Conservation (phyloP, 2,113 vertebrate genomes). For the Castor canadensis region DNA sequence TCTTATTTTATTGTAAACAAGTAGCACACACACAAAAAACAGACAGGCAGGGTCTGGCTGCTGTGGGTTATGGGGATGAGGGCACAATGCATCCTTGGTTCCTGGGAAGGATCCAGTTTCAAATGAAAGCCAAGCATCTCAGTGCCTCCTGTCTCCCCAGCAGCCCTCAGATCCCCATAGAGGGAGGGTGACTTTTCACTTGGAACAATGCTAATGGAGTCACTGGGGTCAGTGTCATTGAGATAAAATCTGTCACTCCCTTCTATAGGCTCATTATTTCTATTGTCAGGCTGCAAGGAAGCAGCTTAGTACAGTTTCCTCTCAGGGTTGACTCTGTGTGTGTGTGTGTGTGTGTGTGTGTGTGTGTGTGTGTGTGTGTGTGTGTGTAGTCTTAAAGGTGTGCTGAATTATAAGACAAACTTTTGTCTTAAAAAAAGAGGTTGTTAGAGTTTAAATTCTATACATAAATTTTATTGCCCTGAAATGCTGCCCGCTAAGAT, state of each 20-base stretch:
- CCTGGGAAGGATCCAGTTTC: slow-evolving; percentile 50
- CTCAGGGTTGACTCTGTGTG: background rate
- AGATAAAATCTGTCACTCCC: slow-evolving; percentile 76
- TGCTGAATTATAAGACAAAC: background rate
- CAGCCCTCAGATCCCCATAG: background rate
- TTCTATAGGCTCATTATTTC: slow-evolving; percentile 74
- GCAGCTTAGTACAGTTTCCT: slow-evolving; percentile 5
- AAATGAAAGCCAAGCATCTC: slow-evolving; percentile 21
- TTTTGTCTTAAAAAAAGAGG: slow-evolving; percentile 34
- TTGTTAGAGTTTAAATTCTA: slow-evolving; percentile 46
- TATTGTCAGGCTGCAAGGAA: slow-evolving; percentile 65
- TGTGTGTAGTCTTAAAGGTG: background rate
- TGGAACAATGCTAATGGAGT: slow-evolving; percentile 74
- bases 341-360: background rate
- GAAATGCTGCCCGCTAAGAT: background rate
- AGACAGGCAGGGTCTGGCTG: background rate
- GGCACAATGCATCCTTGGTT: slow-evolving; percentile 31
- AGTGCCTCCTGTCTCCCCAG: background rate
- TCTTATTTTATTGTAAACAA: background rate
- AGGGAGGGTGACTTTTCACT: slow-evolving; percentile 65
- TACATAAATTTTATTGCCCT: background rate
- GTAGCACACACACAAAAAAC: background rate
- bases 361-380: background rate
- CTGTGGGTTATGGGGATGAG: background rate
- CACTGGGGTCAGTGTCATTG: slow-evolving; percentile 48